A percentile compares a stretch with the other conserved stretches of the same genome.
Evolutionary conservation across 2,113 vertebrate species (phyloP).

Genomic region (Lepisosteus osseus): DNA sequence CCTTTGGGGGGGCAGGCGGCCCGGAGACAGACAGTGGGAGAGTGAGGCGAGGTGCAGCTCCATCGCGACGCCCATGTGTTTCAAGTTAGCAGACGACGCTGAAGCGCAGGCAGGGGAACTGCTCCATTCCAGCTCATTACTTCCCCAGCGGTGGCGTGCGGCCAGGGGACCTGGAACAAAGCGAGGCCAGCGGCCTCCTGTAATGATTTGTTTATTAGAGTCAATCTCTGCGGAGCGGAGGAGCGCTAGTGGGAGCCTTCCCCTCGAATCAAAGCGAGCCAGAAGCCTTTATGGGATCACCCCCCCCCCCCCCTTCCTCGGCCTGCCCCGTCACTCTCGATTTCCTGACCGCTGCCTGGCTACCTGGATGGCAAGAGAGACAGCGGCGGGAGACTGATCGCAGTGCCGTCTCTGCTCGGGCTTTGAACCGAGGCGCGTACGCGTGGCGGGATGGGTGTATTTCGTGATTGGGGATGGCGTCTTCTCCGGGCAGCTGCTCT

Average conservation of each 20-base stretch:
- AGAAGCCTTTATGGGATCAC: not conserved
- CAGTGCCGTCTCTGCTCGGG: not conserved
- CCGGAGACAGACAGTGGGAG: not conserved
- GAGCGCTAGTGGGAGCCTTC: not conserved
- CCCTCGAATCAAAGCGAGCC: not conserved
- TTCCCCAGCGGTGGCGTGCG: slow-evolving; percentile 1
- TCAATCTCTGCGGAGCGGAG: not conserved
- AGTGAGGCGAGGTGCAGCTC: not conserved
- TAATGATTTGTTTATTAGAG: not conserved
- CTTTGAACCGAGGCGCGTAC: not conserved
- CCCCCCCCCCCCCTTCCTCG: not conserved
- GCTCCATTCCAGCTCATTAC: not conserved
- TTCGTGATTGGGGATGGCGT: not conserved
- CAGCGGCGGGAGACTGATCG: not conserved
- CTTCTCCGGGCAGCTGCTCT: not conserved
- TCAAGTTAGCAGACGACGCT: slow-evolving; percentile 22
- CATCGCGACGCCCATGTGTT: slow-evolving; percentile 17
- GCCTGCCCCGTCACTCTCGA: not conserved
- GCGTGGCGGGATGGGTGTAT: not conserved
- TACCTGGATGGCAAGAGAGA: not conserved
- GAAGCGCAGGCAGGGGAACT: slow-evolving; percentile 13
- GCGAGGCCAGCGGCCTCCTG: not conserved
- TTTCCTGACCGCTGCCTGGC: not conserved
- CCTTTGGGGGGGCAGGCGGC: too few species aligned
- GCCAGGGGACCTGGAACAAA: not conserved